phyloP scores from a whole-genome alignment of 2,888 invertebrate species.

The Dinocampus coccinellae region DNA sequence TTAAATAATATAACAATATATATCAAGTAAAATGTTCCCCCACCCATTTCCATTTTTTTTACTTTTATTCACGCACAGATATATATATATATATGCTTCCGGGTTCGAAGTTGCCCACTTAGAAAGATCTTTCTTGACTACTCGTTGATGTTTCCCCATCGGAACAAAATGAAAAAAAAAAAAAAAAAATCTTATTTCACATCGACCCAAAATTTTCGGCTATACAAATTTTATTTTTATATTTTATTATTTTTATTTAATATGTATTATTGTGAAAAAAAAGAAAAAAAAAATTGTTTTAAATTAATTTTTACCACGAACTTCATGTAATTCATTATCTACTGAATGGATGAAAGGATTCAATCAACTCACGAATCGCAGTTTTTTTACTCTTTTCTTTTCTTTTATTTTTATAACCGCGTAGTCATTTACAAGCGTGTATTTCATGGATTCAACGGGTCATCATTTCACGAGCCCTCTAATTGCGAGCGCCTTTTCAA shows the following conservation, averaged over 20 bases:
- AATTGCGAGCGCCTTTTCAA: conserved; percentile 2
- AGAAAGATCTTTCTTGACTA: conserved; percentile 5
- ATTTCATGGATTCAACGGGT: not conserved
- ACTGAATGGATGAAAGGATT: not conserved
- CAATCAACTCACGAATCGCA: not conserved
- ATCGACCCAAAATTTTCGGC: not conserved
- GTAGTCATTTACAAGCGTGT: conserved; percentile 1
- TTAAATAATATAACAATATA: not conserved
- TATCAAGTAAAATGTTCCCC: not conserved
- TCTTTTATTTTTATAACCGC: not conserved
- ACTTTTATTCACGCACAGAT: not conserved
- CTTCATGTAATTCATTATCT: not conserved
- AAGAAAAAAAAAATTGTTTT: not conserved
- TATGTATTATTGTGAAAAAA: not conserved
- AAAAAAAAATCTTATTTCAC: not conserved
- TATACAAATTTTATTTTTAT: not conserved
- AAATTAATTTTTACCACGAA: not conserved
- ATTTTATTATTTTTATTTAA: not conserved
- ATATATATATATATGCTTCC: conserved; percentile 5
- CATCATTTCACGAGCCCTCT: not conserved
- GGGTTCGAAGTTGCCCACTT: not conserved
- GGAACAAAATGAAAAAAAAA: too few species aligned
- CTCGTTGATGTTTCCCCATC: conserved; percentile 22
- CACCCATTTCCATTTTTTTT: not conserved
- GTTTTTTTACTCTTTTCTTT: not conserved